phyloP scores from a whole-genome alignment of 2,888 invertebrate species.

The Capitulum mitella region DNA sequence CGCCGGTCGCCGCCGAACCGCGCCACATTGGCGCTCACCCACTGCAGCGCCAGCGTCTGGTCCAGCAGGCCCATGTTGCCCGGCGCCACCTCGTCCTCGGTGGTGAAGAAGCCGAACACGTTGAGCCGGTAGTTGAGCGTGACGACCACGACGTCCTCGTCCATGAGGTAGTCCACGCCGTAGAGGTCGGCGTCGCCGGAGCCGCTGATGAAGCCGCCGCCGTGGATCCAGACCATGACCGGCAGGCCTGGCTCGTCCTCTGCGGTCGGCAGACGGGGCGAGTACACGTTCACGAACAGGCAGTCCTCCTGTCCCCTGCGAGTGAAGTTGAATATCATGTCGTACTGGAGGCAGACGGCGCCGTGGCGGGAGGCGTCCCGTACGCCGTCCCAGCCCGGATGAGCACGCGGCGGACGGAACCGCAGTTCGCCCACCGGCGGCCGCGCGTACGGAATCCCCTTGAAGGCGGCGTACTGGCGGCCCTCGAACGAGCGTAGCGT shows the following conservation, averaged over 20 bases:
- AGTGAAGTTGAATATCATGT: neutral
- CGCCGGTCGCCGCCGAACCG: slow-evolving; percentile 73
- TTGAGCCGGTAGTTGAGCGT: neutral
- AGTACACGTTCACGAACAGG: slow-evolving; percentile 5
- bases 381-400: neutral
- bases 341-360: neutral
- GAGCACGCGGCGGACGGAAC: neutral
- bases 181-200: neutral
- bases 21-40: slow-evolving; percentile 67
- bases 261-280: neutral
- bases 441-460: neutral
- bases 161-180: neutral
- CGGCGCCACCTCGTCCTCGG: slow-evolving; percentile 51
- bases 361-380: neutral
- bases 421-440: neutral
- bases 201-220: neutral
- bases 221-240: neutral
- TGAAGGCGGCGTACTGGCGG: neutral
- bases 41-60: slow-evolving; percentile 67
- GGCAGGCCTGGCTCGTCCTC: neutral
- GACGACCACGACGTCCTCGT: neutral
- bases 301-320: neutral
- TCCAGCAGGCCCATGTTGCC: slow-evolving; percentile 83
- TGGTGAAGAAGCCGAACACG: slow-evolving; percentile 46
- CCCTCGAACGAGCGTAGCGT: neutral